A percentile compares a stretch with the other conserved stretches of the same genome.
phyloP scores from a whole-genome alignment of 2,797 vertebrate species.

The Sebastes alutus region DNA sequence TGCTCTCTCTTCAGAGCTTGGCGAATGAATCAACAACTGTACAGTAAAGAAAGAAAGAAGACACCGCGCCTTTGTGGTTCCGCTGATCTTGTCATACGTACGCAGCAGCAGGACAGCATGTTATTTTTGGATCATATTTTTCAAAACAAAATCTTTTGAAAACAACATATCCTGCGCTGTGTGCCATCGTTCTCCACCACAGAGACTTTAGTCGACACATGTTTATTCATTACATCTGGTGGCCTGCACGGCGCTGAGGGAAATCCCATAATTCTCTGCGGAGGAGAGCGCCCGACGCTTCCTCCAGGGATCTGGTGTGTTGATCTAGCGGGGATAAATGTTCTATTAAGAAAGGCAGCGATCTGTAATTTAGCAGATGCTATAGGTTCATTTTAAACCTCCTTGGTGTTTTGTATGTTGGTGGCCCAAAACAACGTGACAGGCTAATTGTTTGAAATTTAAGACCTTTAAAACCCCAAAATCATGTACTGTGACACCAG shows the following conservation, averaged over 20 bases:
- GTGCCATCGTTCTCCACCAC: not conserved
- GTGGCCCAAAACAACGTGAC: slow-evolving; percentile 56
- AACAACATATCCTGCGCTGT: not conserved
- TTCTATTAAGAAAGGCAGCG: not conserved
- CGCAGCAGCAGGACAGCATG: slow-evolving; percentile 6
- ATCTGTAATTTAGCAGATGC: slow-evolving; percentile 49
- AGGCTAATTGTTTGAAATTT: slow-evolving; percentile 46
- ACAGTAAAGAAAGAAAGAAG: slow-evolving; percentile 13
- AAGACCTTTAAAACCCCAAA: slow-evolving; percentile 33
- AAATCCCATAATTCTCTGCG: slow-evolving; percentile 53
- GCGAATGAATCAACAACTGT: slow-evolving; percentile 2
- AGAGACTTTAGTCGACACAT: not conserved
- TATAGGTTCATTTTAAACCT: slow-evolving; percentile 43
- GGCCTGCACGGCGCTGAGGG: slow-evolving; percentile 8
- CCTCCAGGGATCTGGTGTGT: slow-evolving; percentile 27
- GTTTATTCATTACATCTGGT: slow-evolving; percentile 37
- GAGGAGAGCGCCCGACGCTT: not conserved
- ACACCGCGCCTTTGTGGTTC: slow-evolving; percentile 7
- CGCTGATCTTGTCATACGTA: slow-evolving; percentile 18
- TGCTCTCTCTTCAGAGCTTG: not conserved
- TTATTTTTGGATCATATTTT: slow-evolving; percentile 50
- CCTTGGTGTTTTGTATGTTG: slow-evolving; percentile 28
- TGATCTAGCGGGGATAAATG: slow-evolving; percentile 29
- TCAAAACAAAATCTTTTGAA: slow-evolving; percentile 35
- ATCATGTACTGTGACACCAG: slow-evolving; percentile 28